phyloP scores from a whole-genome alignment of 1,140 invertebrate genomes.

The Zaprionus tsacasi region DNA sequence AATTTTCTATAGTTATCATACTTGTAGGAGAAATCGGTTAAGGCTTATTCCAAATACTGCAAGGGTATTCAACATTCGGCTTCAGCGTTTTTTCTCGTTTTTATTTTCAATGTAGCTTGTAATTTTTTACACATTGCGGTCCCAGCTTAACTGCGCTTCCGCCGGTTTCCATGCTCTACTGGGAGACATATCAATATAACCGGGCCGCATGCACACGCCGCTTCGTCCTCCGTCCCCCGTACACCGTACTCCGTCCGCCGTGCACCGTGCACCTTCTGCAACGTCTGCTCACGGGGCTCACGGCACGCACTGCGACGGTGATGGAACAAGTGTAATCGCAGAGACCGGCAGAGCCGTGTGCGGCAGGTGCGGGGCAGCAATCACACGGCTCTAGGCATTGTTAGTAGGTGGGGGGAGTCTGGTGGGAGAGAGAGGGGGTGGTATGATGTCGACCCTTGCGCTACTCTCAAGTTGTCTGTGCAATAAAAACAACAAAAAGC shows the following conservation, averaged over 20 bases:
- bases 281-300: slow-evolving; percentile 25
- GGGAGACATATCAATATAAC: slow-evolving; percentile 81
- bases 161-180: slow-evolving; percentile 72
- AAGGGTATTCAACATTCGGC: no score
- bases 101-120: slow-evolving; percentile 67
- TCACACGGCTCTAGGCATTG: slow-evolving; percentile 53
- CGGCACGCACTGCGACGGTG: slow-evolving; percentile 19
- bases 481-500: slow-evolving; percentile 67
- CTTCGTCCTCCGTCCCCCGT: no score
- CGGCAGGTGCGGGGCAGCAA: slow-evolving; percentile 41
- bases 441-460: slow-evolving; percentile 31
- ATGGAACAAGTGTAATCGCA: slow-evolving; percentile 66
- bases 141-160: slow-evolving; percentile 71
- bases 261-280: slow-evolving; percentile 9
- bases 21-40: no score
- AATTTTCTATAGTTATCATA: no score
- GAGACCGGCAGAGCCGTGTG: slow-evolving; percentile 4
- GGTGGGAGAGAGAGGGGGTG: neutral
- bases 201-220: slow-evolving; percentile 28
- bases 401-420: no score
- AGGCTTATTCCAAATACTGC: no score
- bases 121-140: slow-evolving; percentile 83
- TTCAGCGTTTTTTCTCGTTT: neutral
- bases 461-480: slow-evolving; percentile 41
- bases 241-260: slow-evolving; percentile 4